Evolutionary conservation across 2,113 vertebrate genomes (phyloP).

Genomic region (Brienomyrus brachyistius): DNA sequence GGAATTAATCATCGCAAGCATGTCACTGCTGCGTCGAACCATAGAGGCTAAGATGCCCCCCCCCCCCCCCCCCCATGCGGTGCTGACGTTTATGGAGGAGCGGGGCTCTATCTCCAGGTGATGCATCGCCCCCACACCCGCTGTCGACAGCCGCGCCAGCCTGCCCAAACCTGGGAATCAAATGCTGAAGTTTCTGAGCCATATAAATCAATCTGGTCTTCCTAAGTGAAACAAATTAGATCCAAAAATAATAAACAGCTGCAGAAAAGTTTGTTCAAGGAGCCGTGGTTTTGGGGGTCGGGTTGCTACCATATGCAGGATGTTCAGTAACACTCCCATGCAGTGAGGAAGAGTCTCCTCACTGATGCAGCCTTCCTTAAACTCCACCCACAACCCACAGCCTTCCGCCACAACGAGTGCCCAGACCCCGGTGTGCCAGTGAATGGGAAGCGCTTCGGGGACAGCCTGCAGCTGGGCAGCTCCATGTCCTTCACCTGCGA

Average conservation of each 20-base stretch:
- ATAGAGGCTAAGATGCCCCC: background rate
- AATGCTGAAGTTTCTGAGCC: constrained; percentile 17
- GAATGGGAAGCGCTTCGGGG: constrained; percentile 90
- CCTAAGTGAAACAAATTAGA: constrained; percentile 33
- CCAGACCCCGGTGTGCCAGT: constrained; percentile 89
- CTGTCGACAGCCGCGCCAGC: background rate
- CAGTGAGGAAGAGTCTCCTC: background rate
- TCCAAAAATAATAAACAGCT: constrained; percentile 20
- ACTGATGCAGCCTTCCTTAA: background rate
- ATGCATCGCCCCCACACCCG: constrained; percentile 23
- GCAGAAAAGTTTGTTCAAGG: background rate
- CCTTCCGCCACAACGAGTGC: constrained; percentile 93
- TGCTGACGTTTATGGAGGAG: background rate
- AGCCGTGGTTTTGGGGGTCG: background rate
- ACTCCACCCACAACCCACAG: constrained; percentile 41
- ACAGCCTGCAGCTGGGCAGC: constrained; percentile 91
- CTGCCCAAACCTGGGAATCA: constrained; percentile 22
- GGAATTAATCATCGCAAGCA: constrained; percentile 48
- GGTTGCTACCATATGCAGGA: background rate
- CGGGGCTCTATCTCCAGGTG: background rate
- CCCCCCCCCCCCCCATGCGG: background rate
- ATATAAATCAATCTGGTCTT: constrained; percentile 29
- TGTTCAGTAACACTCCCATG: background rate
- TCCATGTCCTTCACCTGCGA: constrained; percentile 95
- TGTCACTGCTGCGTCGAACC: constrained; percentile 24